Evolutionary conservation across 2,888 invertebrate genomes (phyloP).

Genomic region (Hypsopygia costalis): DNA sequence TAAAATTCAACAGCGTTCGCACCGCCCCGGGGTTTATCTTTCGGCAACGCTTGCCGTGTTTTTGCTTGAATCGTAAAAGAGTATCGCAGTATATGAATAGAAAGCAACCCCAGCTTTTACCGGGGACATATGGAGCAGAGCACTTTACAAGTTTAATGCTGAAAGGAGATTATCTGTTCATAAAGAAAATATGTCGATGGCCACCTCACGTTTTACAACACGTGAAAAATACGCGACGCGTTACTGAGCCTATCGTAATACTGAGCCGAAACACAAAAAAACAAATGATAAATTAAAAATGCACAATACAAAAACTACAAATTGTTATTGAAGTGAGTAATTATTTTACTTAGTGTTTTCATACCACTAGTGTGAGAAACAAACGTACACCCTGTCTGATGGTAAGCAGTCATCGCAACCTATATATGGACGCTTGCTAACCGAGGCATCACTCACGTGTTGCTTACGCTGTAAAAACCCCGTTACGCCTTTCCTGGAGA

Average conservation of each 20-base stretch:
- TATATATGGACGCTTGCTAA: too few relatives aligned
- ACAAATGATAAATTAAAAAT: too few relatives aligned
- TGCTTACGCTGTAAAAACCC: too few relatives aligned
- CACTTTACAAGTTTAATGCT: conserved; percentile 65
- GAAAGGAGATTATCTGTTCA: conserved; percentile 62
- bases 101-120: conserved; percentile 66
- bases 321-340: too few relatives aligned
- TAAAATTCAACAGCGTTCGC: conserved; percentile 78
- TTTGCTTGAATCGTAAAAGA: conserved; percentile 76
- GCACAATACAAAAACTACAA: too few relatives aligned
- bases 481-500: too few relatives aligned
- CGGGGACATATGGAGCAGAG: conserved; percentile 59
- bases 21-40: conserved; percentile 72
- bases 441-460: too few relatives aligned
- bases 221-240: not conserved
- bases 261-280: conserved; percentile 3
- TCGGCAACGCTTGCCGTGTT: conserved; percentile 65
- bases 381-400: too few relatives aligned
- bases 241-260: too few relatives aligned
- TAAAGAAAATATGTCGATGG: conserved; percentile 35
- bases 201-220: conserved; percentile 18
- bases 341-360: too few relatives aligned
- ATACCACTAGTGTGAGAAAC: too few relatives aligned
- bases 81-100: conserved; percentile 74
- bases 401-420: too few relatives aligned